phyloP scores from a whole-genome alignment of 2,113 vertebrate genomes.

The Lanius collurio region DNA sequence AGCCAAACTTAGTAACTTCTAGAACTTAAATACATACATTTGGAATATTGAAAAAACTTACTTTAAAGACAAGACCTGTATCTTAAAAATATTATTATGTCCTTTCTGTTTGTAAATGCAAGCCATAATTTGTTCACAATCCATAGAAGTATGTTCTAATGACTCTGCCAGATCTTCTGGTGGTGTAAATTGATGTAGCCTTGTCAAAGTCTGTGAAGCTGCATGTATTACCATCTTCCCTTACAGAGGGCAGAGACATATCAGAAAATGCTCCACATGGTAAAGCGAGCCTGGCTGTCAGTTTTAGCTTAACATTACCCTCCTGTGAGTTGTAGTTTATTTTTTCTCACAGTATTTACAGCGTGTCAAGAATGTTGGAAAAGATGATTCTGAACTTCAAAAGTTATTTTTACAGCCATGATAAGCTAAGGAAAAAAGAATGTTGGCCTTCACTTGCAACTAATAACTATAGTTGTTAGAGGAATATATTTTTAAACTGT shows the following conservation, averaged over 20 bases:
- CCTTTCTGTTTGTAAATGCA: background rate
- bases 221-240: background rate
- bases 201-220: background rate
- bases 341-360: constrained; percentile 50
- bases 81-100: background rate
- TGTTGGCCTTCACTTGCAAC: background rate
- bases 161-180: background rate
- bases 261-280: background rate
- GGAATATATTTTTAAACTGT: background rate
- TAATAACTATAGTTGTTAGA: background rate
- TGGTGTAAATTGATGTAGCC: background rate
- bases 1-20: background rate
- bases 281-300: background rate
- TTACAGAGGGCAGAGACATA: background rate
- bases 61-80: background rate
- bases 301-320: constrained; percentile 16
- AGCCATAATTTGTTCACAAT: background rate
- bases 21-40: background rate
- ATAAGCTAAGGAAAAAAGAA: constrained; percentile 46
- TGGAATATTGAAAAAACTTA: background rate
- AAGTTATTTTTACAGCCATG: constrained; percentile 34
- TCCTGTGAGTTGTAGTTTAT: constrained; percentile 36
- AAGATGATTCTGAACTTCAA: constrained; percentile 14
- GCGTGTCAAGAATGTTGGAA: constrained; percentile 29
- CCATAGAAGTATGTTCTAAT: background rate